Base-by-base conservation (phyloP, 92 coral and sea anemone species). In the Palythoa heliodiscus region DNA sequence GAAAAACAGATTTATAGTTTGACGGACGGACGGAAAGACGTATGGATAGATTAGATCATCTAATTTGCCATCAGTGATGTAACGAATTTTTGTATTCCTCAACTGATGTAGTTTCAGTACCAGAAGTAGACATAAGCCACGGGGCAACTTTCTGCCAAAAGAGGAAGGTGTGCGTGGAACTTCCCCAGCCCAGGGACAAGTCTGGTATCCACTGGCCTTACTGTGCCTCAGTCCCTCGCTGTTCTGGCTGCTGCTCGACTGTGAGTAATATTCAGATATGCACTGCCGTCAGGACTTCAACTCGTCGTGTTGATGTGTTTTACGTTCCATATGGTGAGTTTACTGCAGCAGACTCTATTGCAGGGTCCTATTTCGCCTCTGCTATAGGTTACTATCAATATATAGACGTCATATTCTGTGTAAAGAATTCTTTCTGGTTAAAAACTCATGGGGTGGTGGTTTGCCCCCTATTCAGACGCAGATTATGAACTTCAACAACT, bases 191-290 rank as follows among this genome's bases (percentile, higher is more conserved):
- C 3, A 4, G 17, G 6, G 73, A 63, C 55, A 14, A n/a, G 29
- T 57, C 70, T 37, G 83, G 83, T 24, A 38, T 78, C 19, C 71
- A 78, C 39, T 78, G 83, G 83, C 83, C 83, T 2, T 78, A 58
- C 72, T 78, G 83, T 60, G 72, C 72, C n/a, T 40, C 19, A 2
- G 83, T 63, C 14, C 83, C 70, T 2, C 83, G 15, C 15, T 78
- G 83, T 9, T 38, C 70, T 38, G 83, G 83, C 15, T 78, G 83
- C 23, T 78, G 83, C 38, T 17, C 54, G 3, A 20, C 61, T 6
- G 5, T 78, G 83, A 78, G 83, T 29, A 29, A 72, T 61, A 23
- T 78, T 1, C 72, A 60, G 38, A 78, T 5, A 19, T 78, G 83
- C 52, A n/a, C 25, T 60, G 53, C 72, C 47, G 53, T 78, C 10